phyloP scores from a whole-genome alignment of 2,797 vertebrate species.

The Girardinus metallicus region DNA sequence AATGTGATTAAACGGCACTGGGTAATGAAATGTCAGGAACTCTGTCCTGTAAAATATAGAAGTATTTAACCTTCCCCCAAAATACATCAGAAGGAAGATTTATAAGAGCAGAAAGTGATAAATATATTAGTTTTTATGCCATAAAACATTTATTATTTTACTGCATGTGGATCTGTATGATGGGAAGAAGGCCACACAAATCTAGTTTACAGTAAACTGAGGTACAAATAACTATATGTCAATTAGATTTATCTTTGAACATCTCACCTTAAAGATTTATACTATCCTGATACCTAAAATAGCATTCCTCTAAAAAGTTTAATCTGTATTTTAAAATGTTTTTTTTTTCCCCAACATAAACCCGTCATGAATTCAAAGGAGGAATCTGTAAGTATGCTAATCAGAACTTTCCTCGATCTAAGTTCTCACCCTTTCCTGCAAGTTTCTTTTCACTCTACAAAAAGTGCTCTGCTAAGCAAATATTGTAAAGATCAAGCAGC shows the following conservation, averaged over 20 bases:
- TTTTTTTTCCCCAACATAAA: background rate
- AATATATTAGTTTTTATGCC: background rate
- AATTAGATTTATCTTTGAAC: too few species aligned
- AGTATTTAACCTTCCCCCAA: background rate
- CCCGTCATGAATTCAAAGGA: background rate
- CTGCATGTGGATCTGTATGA: background rate
- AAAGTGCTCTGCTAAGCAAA: conserved; percentile 1
- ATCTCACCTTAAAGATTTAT: background rate
- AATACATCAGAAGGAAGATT: background rate
- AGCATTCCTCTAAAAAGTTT: background rate
- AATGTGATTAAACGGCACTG: background rate
- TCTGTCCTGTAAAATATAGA: background rate
- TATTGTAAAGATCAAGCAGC: conserved; percentile 3
- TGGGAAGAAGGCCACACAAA: background rate
- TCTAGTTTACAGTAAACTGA: background rate
- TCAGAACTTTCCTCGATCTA: background rate
- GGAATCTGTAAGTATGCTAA: background rate
- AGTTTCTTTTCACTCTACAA: background rate
- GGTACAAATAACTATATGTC: background rate
- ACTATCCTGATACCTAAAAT: background rate
- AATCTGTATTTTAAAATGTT: background rate
- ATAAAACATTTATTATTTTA: background rate
- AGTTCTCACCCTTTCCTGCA: background rate
- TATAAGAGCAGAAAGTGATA: background rate
- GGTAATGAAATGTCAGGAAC: background rate